Percentiles rank a stretch among this genome's conserved stretches.
Conservation (phyloP, 2,113 vertebrate genomes). For the Thryonomys swinderianus region DNA sequence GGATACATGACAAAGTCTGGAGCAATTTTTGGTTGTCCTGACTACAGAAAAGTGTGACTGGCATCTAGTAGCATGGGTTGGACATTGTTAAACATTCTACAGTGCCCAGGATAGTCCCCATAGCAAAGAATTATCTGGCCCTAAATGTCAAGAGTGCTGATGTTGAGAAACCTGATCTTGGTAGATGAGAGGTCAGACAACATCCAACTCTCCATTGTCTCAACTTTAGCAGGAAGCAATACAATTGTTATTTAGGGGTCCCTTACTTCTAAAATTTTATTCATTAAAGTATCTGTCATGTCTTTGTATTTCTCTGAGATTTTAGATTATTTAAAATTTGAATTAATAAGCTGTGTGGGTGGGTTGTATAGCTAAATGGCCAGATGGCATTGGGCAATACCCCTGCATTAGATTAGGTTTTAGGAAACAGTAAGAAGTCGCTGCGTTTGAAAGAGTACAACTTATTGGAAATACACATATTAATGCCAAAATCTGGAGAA, state of each 20-base stretch:
- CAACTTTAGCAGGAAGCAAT: not conserved
- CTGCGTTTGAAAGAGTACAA: not conserved
- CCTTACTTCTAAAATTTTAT: slow-evolving; percentile 17
- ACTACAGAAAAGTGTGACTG: not conserved
- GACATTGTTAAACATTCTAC: not conserved
- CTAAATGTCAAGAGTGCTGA: not conserved
- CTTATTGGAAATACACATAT: not conserved
- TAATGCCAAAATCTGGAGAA: not conserved
- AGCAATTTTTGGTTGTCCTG: not conserved
- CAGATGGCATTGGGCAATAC: not conserved
- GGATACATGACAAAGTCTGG: not conserved
- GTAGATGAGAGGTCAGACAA: not conserved
- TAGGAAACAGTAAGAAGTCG: slow-evolving; percentile 41
- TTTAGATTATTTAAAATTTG: slow-evolving; percentile 47
- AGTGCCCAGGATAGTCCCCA: not conserved
- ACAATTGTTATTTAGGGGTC: not conserved
- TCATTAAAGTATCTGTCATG: not conserved
- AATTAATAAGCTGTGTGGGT: not conserved
- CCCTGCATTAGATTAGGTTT: not conserved
- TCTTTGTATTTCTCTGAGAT: slow-evolving; percentile 9
- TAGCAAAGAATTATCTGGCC: not conserved
- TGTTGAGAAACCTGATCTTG: not conserved
- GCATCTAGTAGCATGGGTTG: not conserved
- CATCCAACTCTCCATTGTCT: not conserved
- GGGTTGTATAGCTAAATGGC: not conserved